Percentiles rank a stretch among this genome's conserved stretches.
Evolutionary conservation across 2,797 vertebrate species (phyloP).

Genomic region (Micropoecilia bifurca): DNA sequence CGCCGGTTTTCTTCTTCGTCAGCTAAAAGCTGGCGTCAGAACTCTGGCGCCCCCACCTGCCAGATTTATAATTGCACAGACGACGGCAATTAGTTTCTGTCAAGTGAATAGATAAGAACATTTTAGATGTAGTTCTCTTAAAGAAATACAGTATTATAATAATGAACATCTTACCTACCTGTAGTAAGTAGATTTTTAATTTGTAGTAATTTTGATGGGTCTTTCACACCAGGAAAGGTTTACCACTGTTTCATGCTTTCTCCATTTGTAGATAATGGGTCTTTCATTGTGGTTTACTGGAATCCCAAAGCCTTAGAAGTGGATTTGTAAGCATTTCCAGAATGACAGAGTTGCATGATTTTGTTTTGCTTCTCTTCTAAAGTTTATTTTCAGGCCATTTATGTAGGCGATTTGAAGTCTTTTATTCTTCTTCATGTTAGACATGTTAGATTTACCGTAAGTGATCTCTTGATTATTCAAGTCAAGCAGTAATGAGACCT

Average conservation of each 20-base stretch:
- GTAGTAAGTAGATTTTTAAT: neutral
- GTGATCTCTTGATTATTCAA: neutral
- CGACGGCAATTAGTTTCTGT: neutral
- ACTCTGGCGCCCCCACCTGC: conserved; percentile 39
- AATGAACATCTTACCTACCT: neutral
- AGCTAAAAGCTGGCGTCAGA: accelerated
- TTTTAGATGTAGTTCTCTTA: neutral
- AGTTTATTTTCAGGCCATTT: too few relatives aligned
- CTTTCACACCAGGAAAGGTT: neutral
- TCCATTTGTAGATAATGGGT: neutral
- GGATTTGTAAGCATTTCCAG: too few relatives aligned
- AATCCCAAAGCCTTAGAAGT: neutral
- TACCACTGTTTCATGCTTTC: neutral
- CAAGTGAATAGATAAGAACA: neutral
- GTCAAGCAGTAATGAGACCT: neutral
- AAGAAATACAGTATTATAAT: neutral
- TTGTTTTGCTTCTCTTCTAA: too few relatives aligned
- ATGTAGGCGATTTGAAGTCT: neutral
- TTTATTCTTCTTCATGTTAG: neutral
- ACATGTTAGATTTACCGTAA: neutral
- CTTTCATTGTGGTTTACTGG: neutral
- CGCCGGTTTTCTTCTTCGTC: conserved; percentile 70
- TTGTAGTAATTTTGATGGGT: neutral
- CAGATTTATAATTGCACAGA: conserved; percentile 35
- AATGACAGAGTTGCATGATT: too few relatives aligned